Conservation (phyloP, 2,797 vertebrate genomes). For the Prionace glauca region DNA sequence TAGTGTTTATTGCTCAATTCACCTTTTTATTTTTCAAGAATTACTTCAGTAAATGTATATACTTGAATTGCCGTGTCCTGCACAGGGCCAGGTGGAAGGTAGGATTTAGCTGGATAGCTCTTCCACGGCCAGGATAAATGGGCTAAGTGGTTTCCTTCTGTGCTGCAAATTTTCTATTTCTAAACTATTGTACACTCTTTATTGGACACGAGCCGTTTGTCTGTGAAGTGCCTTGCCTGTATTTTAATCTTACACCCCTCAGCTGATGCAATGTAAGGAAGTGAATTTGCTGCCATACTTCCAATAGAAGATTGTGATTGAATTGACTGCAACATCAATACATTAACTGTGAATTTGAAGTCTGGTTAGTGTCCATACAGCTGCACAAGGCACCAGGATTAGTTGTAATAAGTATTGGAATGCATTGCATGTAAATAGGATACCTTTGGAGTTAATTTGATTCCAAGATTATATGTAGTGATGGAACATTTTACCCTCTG, state of each 20-base stretch:
- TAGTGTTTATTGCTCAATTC: neutral
- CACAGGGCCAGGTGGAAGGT: neutral
- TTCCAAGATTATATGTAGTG: neutral
- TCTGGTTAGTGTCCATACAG: neutral
- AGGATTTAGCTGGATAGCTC: neutral
- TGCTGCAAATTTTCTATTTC: too few species aligned
- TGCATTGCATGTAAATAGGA: neutral
- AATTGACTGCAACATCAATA: conserved; percentile 7
- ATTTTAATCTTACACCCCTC: neutral
- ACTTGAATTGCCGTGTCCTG: neutral
- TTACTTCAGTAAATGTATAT: neutral
- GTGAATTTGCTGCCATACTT: neutral
- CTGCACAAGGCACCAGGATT: neutral
- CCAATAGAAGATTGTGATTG: neutral
- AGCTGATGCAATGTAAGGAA: neutral
- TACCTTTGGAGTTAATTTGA: neutral
- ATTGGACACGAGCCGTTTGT: neutral
- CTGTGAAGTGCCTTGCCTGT: neutral
- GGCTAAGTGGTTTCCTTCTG: too few species aligned
- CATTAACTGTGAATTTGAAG: conserved; percentile 33
- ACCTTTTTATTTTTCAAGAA: neutral
- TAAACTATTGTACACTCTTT: neutral
- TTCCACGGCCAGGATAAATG: neutral
- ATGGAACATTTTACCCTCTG: neutral
- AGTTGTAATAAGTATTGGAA: neutral